A percentile compares a stretch with the other conserved stretches of the same genome.
Evolutionary conservation across 1,140 invertebrate species (phyloP).

Genomic region (Sycophila sp.): DNA sequence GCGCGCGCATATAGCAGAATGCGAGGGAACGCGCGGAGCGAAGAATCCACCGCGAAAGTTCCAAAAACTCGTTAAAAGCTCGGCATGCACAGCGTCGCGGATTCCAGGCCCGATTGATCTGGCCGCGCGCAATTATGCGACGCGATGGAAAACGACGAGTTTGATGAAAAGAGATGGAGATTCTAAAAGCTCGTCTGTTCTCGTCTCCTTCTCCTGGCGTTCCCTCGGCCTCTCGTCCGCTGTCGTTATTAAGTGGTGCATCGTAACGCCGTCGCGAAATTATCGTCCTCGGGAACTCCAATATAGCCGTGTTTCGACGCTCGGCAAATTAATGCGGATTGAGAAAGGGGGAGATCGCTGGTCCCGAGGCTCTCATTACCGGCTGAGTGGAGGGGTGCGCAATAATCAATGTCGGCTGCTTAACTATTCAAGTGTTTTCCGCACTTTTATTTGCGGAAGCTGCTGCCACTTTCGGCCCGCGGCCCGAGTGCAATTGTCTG

Average conservation of each 20-base stretch:
- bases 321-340: neutral
- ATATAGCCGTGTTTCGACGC: neutral
- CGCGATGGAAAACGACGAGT: neutral
- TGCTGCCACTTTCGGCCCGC: no score
- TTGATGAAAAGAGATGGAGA: slow-evolving; percentile 21
- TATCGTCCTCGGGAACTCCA: neutral
- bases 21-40: neutral
- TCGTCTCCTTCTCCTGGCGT: no score
- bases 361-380: no score
- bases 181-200: no score
- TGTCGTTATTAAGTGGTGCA: neutral
- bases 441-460: no score
- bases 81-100: neutral
- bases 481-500: no score
- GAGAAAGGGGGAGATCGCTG: no score
- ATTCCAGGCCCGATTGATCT: slow-evolving; percentile 10
- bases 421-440: no score
- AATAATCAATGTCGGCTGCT: no score
- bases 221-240: neutral
- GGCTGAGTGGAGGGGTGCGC: no score
- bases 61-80: slow-evolving; percentile 24
- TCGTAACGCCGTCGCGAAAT: neutral
- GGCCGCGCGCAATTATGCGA: slow-evolving; percentile 10
- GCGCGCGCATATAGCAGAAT: no score
- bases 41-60: neutral